Conservation (phyloP, 2,797 vertebrate genomes). For the Neostethus bicornis region DNA sequence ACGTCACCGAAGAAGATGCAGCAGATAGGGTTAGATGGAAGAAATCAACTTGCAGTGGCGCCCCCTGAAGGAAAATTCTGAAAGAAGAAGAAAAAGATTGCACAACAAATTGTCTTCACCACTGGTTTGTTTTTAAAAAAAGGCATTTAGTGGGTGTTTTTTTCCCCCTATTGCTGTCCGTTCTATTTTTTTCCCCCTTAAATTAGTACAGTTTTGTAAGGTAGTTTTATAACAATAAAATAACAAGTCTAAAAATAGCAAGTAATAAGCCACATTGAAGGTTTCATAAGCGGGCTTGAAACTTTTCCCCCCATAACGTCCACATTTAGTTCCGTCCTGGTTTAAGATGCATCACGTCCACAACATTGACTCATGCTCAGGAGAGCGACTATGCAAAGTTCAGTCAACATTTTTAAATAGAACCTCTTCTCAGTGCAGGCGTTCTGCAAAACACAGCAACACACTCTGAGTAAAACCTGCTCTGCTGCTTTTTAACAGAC, state of each 20-base stretch:
- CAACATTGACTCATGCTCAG: not conserved
- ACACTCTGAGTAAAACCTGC: not conserved
- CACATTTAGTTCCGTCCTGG: not conserved
- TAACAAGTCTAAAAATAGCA: conserved; percentile 8
- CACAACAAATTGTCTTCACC: too few species aligned
- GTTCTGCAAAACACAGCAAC: not conserved
- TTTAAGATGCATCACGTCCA: not conserved
- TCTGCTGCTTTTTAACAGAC: not conserved
- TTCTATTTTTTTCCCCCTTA: too few species aligned
- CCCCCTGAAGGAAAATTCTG: too few species aligned
- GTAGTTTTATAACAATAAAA: conserved; percentile 8
- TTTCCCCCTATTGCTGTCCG: too few species aligned
- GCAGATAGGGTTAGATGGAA: too few species aligned
- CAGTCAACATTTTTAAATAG: not conserved
- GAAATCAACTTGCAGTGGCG: too few species aligned
- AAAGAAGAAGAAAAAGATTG: too few species aligned
- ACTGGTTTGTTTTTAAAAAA: too few species aligned
- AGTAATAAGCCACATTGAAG: conserved; percentile 7
- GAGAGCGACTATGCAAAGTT: not conserved
- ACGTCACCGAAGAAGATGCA: too few species aligned
- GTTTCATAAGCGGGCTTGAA: not conserved
- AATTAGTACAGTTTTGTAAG: not conserved
- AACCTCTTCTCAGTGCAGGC: not conserved
- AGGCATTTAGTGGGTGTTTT: too few species aligned
- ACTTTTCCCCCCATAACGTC: not conserved